Percentiles rank a stretch among this genome's conserved stretches.
phyloP scores from a whole-genome alignment of 2,888 invertebrate species.

The Eutolmus rufibarbis region DNA sequence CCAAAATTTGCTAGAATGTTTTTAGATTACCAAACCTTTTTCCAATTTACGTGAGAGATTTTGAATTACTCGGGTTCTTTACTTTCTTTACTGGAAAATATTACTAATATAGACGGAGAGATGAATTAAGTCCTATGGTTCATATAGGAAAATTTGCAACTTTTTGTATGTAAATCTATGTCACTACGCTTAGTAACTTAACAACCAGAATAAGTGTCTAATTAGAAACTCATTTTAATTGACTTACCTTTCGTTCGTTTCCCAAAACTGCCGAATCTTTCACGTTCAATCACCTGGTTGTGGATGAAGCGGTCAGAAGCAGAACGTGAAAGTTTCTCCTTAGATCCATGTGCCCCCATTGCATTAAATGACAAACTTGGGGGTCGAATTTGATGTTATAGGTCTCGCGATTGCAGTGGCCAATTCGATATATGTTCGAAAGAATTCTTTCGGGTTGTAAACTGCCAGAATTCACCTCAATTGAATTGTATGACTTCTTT shows the following conservation, averaged over 20 bases:
- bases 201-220: not conserved
- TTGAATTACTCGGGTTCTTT: too few relatives aligned
- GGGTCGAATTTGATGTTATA: constrained; percentile 27
- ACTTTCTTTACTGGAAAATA: too few relatives aligned
- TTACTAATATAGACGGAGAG: too few relatives aligned
- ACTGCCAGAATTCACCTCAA: not conserved
- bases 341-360: constrained; percentile 81
- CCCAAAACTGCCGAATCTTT: constrained; percentile 74
- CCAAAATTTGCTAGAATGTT: too few relatives aligned
- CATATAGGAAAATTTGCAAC: too few relatives aligned
- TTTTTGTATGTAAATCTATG: too few relatives aligned
- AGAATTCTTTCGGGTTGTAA: not conserved
- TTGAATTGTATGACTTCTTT: too few relatives aligned
- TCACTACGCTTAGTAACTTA: too few relatives aligned
- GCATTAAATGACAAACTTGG: constrained; percentile 21
- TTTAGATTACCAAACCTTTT: too few relatives aligned
- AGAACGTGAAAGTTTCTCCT: constrained; percentile 75
- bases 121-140: too few relatives aligned
- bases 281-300: constrained; percentile 68
- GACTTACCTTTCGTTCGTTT: constrained; percentile 67
- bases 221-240: not conserved
- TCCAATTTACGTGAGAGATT: too few relatives aligned
- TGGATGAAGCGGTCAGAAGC: constrained; percentile 68
- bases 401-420: not conserved
- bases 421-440: not conserved